Evolutionary conservation across 2,797 vertebrate species (phyloP), one percentile per base, ranked within the genome.

Genomic region (Adelosebastes latens): DNA sequence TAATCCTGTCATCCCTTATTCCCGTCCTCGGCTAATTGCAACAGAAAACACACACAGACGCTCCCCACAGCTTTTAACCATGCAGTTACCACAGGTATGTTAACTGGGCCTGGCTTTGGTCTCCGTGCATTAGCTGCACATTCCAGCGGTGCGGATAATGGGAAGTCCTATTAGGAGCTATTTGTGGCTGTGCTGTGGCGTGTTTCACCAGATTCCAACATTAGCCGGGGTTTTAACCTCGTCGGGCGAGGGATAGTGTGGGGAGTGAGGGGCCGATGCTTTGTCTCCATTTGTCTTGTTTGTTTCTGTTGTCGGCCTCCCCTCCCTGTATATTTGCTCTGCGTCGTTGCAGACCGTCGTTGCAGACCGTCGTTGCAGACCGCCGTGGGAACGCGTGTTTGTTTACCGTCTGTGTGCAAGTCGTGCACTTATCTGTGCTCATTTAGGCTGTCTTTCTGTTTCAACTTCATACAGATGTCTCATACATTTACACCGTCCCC

Each of bases 141-240:
- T 94, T 94, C 93, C 94, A 84, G 92, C 6, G 93, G 93, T 90
- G 84, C 36, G 83, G 86, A 90, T 94, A 93, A 93, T 94, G 90
- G 90, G 88, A 83, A 90, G 80, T 91, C 92, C 90, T 91, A 94
- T 93, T 93, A 90, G 85, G 84, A 90, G 90, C 77, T 92, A 90
- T 94, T 93, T 95, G 94, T 61, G 93, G 93, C 88, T 14, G 79
- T 53, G 79, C 83, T 93, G 92, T 86, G 91, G 93, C 39, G 72
- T 91, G 84, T 93, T 93, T 94, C 75, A 93, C 91, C 82, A 89
- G 89, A 93, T 93, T 93, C 89, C 89, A 90, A 85, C 89, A 88
- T 94, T 92, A 92, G 77, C 81, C 20, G 0, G 77, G 83, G 76
- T 82, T 93, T 90, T 89, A 91, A 88, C 89, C 82, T 90, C 34